Conservation (phyloP, 2,113 vertebrate species). For the Hypanus sabinus region DNA sequence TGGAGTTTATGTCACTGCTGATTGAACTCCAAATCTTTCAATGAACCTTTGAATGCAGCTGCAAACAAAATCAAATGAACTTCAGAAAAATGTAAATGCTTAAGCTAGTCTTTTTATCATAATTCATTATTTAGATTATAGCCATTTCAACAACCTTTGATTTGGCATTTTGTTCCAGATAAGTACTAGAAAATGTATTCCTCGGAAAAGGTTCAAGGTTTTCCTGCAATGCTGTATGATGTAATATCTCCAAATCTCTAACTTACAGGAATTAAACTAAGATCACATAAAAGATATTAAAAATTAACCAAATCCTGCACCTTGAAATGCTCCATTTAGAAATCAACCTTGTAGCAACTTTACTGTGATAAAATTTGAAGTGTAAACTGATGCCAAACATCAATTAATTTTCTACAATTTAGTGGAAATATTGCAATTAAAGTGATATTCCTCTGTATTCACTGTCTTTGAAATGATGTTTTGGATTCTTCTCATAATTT, state of each 20-base stretch:
- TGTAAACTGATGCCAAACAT: background rate
- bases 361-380: background rate
- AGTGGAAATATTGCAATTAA: background rate
- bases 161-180: background rate
- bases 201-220: constrained; percentile 4
- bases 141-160: constrained; percentile 3
- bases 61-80: background rate
- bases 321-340: background rate
- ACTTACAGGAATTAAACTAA: background rate
- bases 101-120: background rate
- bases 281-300: background rate
- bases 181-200: constrained; percentile 10
- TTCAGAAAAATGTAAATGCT: background rate
- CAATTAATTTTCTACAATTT: background rate
- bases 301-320: constrained; percentile 7
- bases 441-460: background rate
- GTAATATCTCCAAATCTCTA: constrained; percentile 20
- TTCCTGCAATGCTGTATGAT: constrained; percentile 11
- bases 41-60: background rate
- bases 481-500: background rate
- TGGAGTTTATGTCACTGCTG: background rate
- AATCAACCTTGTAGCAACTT: background rate
- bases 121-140: constrained; percentile 1
- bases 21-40: background rate
- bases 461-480: background rate